Evolutionary conservation across 2,113 vertebrate species (phyloP).

Genomic region (Aix galericulata): DNA sequence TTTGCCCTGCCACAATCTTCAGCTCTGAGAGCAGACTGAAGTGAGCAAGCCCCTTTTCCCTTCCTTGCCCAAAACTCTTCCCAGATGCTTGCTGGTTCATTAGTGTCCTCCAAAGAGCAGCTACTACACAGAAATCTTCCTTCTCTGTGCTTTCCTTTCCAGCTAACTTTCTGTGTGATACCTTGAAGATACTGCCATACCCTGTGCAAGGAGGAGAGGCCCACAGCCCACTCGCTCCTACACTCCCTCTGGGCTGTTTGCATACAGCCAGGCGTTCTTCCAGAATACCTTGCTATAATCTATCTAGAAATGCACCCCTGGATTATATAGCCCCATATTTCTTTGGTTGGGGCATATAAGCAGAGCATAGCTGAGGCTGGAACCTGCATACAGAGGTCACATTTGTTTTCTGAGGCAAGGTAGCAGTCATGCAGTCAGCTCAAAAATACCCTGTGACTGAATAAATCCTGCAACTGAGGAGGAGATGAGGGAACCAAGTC

Average conservation of each 20-base stretch:
- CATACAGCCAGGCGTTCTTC: not conserved
- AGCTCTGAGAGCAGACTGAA: not conserved
- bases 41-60: not conserved
- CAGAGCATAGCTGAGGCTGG: not conserved
- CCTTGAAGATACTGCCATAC: not conserved
- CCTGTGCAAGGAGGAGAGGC: not conserved
- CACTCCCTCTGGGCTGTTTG: not conserved
- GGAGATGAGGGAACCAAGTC: conserved; percentile 33
- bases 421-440: not conserved
- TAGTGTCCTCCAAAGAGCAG: not conserved
- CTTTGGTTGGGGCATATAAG: not conserved
- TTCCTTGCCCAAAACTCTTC: not conserved
- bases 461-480: conserved; percentile 50
- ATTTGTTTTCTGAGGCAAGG: not conserved
- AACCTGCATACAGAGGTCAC: not conserved
- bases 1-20: not conserved
- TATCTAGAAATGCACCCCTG: not conserved
- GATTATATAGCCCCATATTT: not conserved
- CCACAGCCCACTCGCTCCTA: not conserved
- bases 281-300: not conserved
- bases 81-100: not conserved
- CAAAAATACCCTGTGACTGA: conserved; percentile 26
- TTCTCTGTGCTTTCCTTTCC: not conserved
- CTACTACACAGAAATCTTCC: not conserved
- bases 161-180: not conserved